Conservation (phyloP, 2,797 vertebrate species). For the Sebastes minor region DNA sequence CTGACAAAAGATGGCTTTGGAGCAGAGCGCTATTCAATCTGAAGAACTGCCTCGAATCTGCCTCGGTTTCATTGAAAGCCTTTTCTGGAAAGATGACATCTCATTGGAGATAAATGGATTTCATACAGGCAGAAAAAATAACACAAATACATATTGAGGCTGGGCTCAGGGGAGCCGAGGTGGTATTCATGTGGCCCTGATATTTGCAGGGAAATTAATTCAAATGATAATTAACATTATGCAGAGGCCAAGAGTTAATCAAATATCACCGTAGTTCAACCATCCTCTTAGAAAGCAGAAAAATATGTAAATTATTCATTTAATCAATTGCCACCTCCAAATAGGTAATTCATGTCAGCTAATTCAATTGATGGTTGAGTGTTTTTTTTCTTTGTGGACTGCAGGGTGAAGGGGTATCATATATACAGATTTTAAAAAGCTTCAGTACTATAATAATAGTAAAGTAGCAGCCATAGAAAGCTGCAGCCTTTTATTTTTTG, state of each 20-base stretch:
- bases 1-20: not conserved
- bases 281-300: constrained; percentile 5
- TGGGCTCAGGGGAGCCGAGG: not conserved
- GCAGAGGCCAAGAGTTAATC: constrained; percentile 11
- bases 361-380: not conserved
- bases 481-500: not conserved
- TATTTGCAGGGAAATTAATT: constrained; percentile 25
- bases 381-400: not conserved
- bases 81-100: not conserved
- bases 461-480: not conserved
- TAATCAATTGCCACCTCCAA: not conserved
- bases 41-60: not conserved
- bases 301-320: constrained; percentile 16
- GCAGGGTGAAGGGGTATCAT: not conserved
- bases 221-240: constrained; percentile 35
- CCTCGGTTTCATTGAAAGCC: not conserved
- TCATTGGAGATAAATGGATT: not conserved
- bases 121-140: not conserved
- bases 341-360: not conserved
- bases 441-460: not conserved
- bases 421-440: not conserved
- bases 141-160: not conserved
- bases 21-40: not conserved
- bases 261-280: not conserved
- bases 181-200: not conserved